Conservation (phyloP, 2,888 invertebrate species). For the Cremastobaeus sp. region DNA sequence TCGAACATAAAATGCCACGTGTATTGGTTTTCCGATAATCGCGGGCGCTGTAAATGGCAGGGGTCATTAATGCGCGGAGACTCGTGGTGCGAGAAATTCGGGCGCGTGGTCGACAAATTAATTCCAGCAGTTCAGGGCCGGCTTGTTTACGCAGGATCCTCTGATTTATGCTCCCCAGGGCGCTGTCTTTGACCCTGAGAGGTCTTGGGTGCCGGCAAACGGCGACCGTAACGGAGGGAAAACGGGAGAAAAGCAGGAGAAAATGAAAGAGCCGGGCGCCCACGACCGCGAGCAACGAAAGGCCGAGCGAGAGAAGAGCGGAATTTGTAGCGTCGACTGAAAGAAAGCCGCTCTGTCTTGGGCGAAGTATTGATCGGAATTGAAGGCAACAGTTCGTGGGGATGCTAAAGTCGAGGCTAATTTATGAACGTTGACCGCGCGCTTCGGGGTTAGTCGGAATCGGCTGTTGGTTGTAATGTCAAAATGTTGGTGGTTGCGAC, state of each 20-base stretch:
- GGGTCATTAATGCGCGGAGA: background rate
- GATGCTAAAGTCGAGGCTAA: slow-evolving; percentile 69
- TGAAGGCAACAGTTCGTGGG: slow-evolving; percentile 70
- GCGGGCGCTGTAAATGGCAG: background rate
- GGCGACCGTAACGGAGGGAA: slow-evolving; percentile 49
- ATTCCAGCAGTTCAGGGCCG: slow-evolving; percentile 63
- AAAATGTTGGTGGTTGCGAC: too few relatives aligned
- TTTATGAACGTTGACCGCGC: too few relatives aligned
- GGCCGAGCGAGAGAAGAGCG: slow-evolving; percentile 44
- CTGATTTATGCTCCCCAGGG: slow-evolving; percentile 67
- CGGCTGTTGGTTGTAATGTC: too few relatives aligned
- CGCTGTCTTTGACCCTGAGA: slow-evolving; percentile 66
- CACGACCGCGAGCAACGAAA: slow-evolving; percentile 13
- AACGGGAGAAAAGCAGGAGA: slow-evolving; percentile 46
- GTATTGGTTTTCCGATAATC: slow-evolving; percentile 5
- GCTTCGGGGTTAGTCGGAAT: too few relatives aligned
- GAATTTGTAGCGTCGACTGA: too few relatives aligned
- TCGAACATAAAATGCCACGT: slow-evolving; percentile 9
- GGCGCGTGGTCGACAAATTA: slow-evolving; percentile 65
- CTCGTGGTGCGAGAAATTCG: slow-evolving; percentile 14
- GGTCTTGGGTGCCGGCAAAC: slow-evolving; percentile 37
- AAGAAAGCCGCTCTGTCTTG: slow-evolving; percentile 61
- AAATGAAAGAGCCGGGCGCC: slow-evolving; percentile 16
- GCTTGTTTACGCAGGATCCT: slow-evolving; percentile 65
- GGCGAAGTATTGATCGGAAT: slow-evolving; percentile 74